Evolutionary conservation across 2,113 vertebrate genomes (phyloP).

Genomic region (Pseudonaja textilis): DNA sequence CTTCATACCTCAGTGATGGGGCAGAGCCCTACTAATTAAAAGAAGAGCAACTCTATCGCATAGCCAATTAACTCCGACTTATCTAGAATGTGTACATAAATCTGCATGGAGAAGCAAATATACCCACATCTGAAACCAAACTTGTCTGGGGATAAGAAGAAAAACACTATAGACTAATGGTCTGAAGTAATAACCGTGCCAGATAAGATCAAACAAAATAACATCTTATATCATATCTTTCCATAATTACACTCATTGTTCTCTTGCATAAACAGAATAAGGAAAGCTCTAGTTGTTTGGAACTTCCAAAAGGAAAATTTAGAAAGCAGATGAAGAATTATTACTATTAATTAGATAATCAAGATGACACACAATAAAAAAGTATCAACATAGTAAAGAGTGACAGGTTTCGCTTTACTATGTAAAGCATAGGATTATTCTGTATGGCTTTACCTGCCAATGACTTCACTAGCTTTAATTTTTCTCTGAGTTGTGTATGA

Average conservation of each 20-base stretch:
- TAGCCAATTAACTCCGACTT: neutral
- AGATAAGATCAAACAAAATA: neutral
- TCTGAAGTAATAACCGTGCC: neutral
- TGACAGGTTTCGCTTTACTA: neutral
- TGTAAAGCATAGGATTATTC: neutral
- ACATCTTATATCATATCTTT: neutral
- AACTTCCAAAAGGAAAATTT: neutral
- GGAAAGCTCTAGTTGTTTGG: neutral
- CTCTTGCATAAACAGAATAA: neutral
- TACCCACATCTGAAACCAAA: neutral
- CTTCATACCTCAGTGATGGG: neutral
- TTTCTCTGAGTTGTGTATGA: neutral
- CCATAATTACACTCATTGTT: neutral
- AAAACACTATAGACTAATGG: neutral
- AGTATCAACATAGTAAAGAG: neutral
- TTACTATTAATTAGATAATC: neutral
- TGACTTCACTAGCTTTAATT: neutral
- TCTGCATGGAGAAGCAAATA: neutral
- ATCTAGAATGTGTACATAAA: neutral
- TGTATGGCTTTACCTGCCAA: neutral
- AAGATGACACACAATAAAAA: neutral
- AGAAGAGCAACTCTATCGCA: neutral
- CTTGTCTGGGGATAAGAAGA: neutral
- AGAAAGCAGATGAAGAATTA: neutral
- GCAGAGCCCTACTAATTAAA: neutral